Evolutionary conservation across 2,113 vertebrate species (phyloP), one percentile per base, ranked within the genome.

Genomic region (Pollimyrus isidori): DNA sequence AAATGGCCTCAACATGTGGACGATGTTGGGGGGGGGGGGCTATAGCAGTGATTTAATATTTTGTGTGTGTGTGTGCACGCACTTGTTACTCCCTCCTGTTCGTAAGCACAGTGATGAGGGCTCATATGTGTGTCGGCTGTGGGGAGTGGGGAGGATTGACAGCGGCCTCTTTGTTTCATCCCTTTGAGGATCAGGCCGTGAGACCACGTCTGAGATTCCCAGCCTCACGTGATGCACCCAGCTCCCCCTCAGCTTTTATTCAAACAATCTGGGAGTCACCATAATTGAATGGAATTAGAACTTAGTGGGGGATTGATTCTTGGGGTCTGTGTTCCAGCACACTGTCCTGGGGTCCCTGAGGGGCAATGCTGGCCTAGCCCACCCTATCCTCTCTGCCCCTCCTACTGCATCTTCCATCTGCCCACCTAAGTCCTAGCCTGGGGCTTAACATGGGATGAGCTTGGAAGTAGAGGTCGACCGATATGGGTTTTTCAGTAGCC

Each of bases 281-380:
- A 91, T 93, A 93, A 92, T 93, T 93, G 92, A 93, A 94, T 92
- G 91, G 92, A 92, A 92, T 94, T 94, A 92, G 88, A 88, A 90
- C 91, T 88, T 85, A 84, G 89, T 45, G 69, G 90, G 91, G 91
- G 90, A 91, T 91, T 92, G 89, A 92, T 93, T 93, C 91, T 88
- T 89, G 90, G 87, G 92, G 92, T 87, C 90, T 91, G 90, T 90
- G 89, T 91, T 86, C 87, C 85, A 80, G 87, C 88, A 69, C 76
- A 35, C 87, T 73, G 90, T 90, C 90, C 88, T 45, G 88, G 89
- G 90, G 88, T 90, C 88, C 65, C 65, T 65, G 69, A 19, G 21
- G 90, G 80, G 91, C 93, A 93, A 91, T 92, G 58, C n/a, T 85
- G 50, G 6, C 80, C 73, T 13, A 13, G 35, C 90, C 53, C 30